Base-by-base conservation (phyloP, 1,140 invertebrate genomes). In the Myzus persicae region DNA sequence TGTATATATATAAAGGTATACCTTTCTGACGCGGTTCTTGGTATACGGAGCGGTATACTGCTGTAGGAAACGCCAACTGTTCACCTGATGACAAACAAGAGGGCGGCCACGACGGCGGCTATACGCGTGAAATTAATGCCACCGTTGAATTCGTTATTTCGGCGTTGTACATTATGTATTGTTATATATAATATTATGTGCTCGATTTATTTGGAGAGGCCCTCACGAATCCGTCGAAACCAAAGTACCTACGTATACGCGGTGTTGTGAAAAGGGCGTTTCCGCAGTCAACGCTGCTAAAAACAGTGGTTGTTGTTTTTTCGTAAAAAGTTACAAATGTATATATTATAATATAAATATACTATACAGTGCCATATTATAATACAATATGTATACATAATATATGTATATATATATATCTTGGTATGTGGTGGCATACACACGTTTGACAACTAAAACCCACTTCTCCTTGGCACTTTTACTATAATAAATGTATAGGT, bases 31-130 rank as follows among this genome's bases (percentile, higher is more conserved):
- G 38, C 38, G 24, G 82, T 42, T 2, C 22, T 82, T 7, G 6
- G 76, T 81, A n/a, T n/a, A 22, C 36, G 22, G 36, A 38, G 76
- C 76, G 20, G 36, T n/a, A n/a, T 14, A 18, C 36, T 36, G 20
- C 59, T 82, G 76, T 82, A 85, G 84, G 38, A 85, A 85, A 85
- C 38, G 84, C 84, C 84, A 40, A 44, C 40, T 40, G 84, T 85
- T 85, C 84, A 85, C 84, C 84, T 85, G 84, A 84, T 42, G 82
- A 84, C 20, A 85, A 85, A 85, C 84, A 22, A 36, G 20, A 38
- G 76, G 36, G 76, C 76, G 76, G 59, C 24, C 2, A 9, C 1
- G 26, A 6, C 8, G 54, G 54, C 18, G 36, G 20, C 22, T 82
- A 82, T 38, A 82, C 76, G 76, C 2, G 76, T 38, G n/a, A 82